A percentile compares a stretch with the other conserved stretches of the same genome.
Evolutionary conservation across 1,140 invertebrate genomes (phyloP).

Genomic region (Habropoda laboriosa): DNA sequence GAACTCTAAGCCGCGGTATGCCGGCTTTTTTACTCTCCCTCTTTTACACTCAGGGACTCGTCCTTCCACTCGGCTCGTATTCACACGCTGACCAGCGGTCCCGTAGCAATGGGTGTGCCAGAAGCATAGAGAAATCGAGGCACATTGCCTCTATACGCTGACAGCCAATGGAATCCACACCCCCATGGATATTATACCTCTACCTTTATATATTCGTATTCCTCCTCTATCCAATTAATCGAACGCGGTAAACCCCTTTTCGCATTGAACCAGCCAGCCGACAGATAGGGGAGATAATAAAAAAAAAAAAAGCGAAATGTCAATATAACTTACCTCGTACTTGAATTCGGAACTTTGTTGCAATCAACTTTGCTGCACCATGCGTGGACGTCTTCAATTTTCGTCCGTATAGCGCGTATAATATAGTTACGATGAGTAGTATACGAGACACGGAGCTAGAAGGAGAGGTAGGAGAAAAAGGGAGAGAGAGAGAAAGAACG

Average conservation of each 20-base stretch:
- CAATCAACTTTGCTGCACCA: constrained; percentile 31
- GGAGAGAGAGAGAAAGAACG: constrained; percentile 4
- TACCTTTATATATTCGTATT: constrained; percentile 25
- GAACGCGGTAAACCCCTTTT: background rate
- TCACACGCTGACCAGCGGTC: constrained; percentile 28
- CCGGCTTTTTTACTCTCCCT: constrained; percentile 53
- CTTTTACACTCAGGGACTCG: constrained; percentile 42
- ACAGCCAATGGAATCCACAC: constrained; percentile 48
- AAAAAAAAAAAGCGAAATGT: constrained; percentile 6
- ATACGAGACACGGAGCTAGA: constrained; percentile 15
- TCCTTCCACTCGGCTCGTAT: constrained; percentile 40
- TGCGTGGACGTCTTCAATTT: constrained; percentile 44
- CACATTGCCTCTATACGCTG: constrained; percentile 18
- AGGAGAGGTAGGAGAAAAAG: background rate
- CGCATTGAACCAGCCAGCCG: background rate
- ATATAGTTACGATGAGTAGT: constrained; percentile 24
- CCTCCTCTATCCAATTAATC: constrained; percentile 41
- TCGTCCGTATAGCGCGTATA: constrained; percentile 9
- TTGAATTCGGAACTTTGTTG: constrained; percentile 51
- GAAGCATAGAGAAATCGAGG: constrained; percentile 34
- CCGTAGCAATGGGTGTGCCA: constrained; percentile 48
- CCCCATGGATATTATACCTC: constrained; percentile 34
- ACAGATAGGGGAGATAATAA: too few species aligned
- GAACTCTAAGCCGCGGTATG: constrained; percentile 35
- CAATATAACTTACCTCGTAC: constrained; percentile 52